Conservation (phyloP, 2,888 invertebrate species). For the Caenorhabditis angaria region DNA sequence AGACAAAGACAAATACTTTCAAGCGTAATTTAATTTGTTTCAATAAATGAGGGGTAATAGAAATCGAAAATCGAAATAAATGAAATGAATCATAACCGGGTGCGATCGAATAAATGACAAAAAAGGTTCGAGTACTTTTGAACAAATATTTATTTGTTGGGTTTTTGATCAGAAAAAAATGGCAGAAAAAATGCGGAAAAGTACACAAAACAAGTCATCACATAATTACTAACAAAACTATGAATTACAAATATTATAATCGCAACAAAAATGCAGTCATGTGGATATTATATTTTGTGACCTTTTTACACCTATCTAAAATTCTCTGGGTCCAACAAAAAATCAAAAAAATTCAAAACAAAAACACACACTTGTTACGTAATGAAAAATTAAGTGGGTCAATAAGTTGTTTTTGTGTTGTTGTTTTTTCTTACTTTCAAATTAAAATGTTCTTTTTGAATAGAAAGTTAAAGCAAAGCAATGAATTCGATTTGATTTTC, state of each 20-base stretch:
- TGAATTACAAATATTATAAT: neutral
- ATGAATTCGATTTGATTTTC: too few species aligned
- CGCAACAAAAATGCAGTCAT: neutral
- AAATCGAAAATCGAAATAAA: neutral
- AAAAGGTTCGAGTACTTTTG: neutral
- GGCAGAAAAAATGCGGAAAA: neutral
- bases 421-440: neutral
- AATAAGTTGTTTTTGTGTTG: conserved; percentile 2
- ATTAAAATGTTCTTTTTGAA: too few species aligned
- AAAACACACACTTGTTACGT: neutral
- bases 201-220: neutral
- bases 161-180: neutral
- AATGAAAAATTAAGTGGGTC: neutral
- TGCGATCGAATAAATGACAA: too few species aligned
- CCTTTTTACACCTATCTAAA: too few species aligned
- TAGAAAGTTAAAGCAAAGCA: too few species aligned
- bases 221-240: neutral
- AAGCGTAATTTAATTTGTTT: too few species aligned
- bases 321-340: neutral
- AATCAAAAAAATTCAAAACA: neutral
- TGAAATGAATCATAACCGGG: neutral
- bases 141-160: neutral
- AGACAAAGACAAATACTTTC: too few species aligned
- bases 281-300: neutral
- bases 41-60: neutral